Evolutionary conservation across 2,888 invertebrate species (phyloP).

Genomic region (Conistra vaccinii): DNA sequence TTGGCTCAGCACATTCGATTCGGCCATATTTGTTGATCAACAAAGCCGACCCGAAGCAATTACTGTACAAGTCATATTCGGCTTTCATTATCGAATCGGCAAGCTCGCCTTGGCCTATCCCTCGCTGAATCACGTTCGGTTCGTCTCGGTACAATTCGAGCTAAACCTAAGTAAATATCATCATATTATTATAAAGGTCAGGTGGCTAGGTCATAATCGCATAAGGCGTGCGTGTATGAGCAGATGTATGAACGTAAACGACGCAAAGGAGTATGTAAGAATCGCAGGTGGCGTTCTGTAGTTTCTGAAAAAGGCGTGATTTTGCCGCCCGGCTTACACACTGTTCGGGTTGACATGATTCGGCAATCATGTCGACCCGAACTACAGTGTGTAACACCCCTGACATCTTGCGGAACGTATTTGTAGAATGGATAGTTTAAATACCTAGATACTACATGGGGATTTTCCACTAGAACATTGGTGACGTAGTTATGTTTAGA

Average conservation of each 20-base stretch:
- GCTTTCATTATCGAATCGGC: background rate
- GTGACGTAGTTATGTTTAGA: constrained; percentile 6
- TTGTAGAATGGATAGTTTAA: constrained; percentile 50
- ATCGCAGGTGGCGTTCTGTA: too few relatives aligned
- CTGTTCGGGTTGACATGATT: too few relatives aligned
- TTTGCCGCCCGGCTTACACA: background rate
- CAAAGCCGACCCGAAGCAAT: background rate
- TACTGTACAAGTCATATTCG: background rate
- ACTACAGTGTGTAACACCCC: background rate
- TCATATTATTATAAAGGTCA: too few relatives aligned
- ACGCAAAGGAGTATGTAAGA: background rate
- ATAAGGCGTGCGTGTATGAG: too few relatives aligned
- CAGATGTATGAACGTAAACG: background rate
- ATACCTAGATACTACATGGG: constrained; percentile 22
- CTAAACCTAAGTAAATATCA: background rate
- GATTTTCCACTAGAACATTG: constrained; percentile 22
- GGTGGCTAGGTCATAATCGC: too few relatives aligned
- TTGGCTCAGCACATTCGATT: background rate
- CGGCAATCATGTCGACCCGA: background rate
- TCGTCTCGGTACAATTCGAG: background rate
- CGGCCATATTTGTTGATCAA: background rate
- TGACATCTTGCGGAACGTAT: constrained; percentile 31
- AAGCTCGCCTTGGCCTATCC: background rate
- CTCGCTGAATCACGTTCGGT: background rate
- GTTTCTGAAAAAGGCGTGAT: background rate